Evolutionary conservation across 2,888 invertebrate species (phyloP), one percentile per base, ranked within the genome.

Genomic region (Dichetophora obliterata): DNA sequence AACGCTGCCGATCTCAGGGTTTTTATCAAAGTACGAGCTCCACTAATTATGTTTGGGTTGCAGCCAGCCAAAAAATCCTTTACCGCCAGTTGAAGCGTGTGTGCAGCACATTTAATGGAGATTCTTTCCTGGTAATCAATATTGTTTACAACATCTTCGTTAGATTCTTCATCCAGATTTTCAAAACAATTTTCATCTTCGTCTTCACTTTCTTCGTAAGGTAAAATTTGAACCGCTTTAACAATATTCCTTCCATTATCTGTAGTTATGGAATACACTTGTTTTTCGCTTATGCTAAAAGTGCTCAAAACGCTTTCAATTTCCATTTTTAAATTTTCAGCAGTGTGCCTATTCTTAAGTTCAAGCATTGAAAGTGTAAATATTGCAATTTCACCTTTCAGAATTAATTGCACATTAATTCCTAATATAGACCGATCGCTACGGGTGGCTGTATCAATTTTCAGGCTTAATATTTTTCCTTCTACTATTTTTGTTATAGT

Each of bases 231-330:
- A 22, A 73, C 73, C 27, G 73, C 59, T 34, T 73, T 73, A 5
- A 73, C n/a, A 24, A 73, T 34, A 31, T 73, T 73, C 34, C 73
- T 14, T n/a, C 37, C 73, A 63, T 73, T 73, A 31, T 73, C 73
- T 16, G 61, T 59, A 34, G 73, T 63, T n/a, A 73, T 63, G 37
- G 73, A 59, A 43, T 73, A 73, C 5, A 73, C 16, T 63, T 73
- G 34, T 16, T 57, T 14, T 31, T 63, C 24, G 5, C 22, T 24
- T 73, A 73, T 73, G 0, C 37, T 48, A 0, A 63, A 73, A 3
- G 24, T 43, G 24, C 27, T 31, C 63, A 73, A 34, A 5, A 61
- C 73, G 3, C 34, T 73, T 57, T 73, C 16, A 16, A 73, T 27
- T 31, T 37, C 22, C 5, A 24, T 5, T 14, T 66, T 66, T 8